These are phyloP conservation scores for Eugnorisma glareosa DNA, from an alignment of 2,888 invertebrate genomes.

Conservation along the genomic window DNA sequence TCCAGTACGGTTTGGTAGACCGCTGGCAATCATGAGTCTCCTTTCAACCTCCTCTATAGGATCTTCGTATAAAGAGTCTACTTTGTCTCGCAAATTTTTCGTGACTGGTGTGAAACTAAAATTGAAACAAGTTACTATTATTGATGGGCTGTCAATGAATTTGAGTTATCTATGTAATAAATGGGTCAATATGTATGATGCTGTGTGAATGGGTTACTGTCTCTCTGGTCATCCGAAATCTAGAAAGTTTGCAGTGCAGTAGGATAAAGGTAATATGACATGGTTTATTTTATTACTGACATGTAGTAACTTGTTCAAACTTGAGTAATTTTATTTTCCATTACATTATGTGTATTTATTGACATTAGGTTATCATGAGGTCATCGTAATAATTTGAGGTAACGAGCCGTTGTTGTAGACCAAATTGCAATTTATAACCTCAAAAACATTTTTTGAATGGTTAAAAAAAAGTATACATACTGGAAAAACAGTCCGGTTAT, in stretches of 20 bases:
- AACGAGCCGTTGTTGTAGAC: not conserved
- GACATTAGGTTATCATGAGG: no score
- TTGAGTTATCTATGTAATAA: not conserved
- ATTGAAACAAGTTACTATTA: slow-evolving; percentile 7
- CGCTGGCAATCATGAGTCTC: slow-evolving; percentile 81
- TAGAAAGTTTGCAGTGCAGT: not conserved
- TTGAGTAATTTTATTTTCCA: not conserved
- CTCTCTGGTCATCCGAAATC: not conserved
- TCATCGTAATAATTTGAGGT: slow-evolving; percentile 3
- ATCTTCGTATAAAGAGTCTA: slow-evolving; percentile 81
- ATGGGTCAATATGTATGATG: no score
- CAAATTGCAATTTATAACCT: slow-evolving; percentile 67
- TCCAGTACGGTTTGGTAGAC: slow-evolving; percentile 75
- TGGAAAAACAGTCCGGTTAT: slow-evolving; percentile 85
- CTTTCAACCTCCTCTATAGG: slow-evolving; percentile 86
- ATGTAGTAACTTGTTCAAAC: not conserved
- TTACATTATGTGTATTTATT: not conserved
- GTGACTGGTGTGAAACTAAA: slow-evolving; percentile 78
- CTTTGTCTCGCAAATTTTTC: slow-evolving; percentile 75
- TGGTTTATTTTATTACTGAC: not conserved
- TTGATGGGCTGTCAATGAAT: not conserved
- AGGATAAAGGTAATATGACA: not conserved
- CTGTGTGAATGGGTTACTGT: not conserved
- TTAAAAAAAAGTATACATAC: slow-evolving; percentile 75
- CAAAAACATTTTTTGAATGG: slow-evolving; percentile 43